Conservation (phyloP, 30 jellyfish, hydroid and myxozoan species). For the Cassiopea andromeda region DNA sequence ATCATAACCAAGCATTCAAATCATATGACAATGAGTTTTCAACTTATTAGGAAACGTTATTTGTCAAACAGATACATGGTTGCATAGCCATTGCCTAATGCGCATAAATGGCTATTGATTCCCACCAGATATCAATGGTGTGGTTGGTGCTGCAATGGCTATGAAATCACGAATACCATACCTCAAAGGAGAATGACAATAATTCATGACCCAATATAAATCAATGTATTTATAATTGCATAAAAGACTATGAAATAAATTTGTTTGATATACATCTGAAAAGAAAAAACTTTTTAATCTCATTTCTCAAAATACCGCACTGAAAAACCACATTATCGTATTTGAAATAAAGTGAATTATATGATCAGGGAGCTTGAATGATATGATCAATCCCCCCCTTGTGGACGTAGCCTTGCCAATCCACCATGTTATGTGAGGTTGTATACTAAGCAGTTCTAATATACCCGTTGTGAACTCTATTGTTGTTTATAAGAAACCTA, state of each 20-base stretch:
- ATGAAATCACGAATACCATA: not conserved
- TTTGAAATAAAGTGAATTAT: not conserved
- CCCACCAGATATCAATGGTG: not conserved
- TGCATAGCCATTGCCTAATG: not conserved
- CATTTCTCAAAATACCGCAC: conserved; percentile 40
- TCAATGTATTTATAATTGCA: conserved; percentile 4
- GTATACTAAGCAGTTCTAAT: not conserved
- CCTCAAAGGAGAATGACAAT: not conserved
- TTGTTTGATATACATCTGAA: conserved; percentile 26
- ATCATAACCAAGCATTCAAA: too few relatives aligned
- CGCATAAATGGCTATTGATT: not conserved
- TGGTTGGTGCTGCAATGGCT: not conserved
- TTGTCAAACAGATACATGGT: not conserved
- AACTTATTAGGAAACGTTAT: not conserved
- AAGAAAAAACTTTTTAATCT: conserved; percentile 28
- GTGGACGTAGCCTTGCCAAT: not conserved
- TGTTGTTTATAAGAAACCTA: too few relatives aligned
- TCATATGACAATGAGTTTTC: not conserved
- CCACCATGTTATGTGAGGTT: not conserved
- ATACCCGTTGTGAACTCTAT: too few relatives aligned
- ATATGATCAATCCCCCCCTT: not conserved
- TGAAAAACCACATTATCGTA: conserved; percentile 6
- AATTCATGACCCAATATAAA: not conserved
- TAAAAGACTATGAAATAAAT: not conserved
- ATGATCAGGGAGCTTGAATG: not conserved